Percentiles rank a stretch among this genome's conserved stretches.
These are phyloP conservation scores for Aphelenchoides fujianensis DNA, from an alignment of 1,140 invertebrate species.

Conservation along the genomic window DNA sequence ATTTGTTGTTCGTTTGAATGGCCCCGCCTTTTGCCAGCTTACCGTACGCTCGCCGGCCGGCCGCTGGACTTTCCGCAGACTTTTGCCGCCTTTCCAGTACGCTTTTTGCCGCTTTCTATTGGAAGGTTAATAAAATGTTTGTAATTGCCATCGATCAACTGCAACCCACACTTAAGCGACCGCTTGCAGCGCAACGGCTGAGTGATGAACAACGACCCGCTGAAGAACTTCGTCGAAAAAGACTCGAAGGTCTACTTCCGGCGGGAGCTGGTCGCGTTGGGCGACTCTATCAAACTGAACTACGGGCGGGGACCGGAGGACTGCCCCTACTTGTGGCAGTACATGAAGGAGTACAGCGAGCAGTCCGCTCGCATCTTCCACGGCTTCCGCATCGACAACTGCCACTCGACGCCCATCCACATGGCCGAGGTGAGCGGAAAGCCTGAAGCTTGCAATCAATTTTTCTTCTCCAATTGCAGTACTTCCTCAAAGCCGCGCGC, in stretches of 20 bases:
- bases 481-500: conserved; percentile 84
- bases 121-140: too few relatives aligned
- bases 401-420: conserved; percentile 94
- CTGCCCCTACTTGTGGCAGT: conserved; percentile 86
- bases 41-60: too few relatives aligned
- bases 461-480: conserved; percentile 69
- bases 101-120: too few relatives aligned
- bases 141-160: too few relatives aligned
- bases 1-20: too few relatives aligned
- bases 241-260: conserved; percentile 78
- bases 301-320: conserved; percentile 84
- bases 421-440: conserved; percentile 72
- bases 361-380: conserved; percentile 84
- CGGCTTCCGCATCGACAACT: conserved; percentile 93
- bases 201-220: conserved; percentile 92
- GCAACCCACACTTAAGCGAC: too few relatives aligned
- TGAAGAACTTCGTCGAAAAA: conserved; percentile 85
- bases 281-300: conserved; percentile 91
- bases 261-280: conserved; percentile 92
- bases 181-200: conserved; percentile 99
- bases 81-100: too few relatives aligned
- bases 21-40: too few relatives aligned
- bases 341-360: conserved; percentile 86
- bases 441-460: not conserved
- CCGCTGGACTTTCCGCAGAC: too few relatives aligned